Conservation (phyloP, 2,888 invertebrate species). For the Trissonchulus sp. region DNA sequence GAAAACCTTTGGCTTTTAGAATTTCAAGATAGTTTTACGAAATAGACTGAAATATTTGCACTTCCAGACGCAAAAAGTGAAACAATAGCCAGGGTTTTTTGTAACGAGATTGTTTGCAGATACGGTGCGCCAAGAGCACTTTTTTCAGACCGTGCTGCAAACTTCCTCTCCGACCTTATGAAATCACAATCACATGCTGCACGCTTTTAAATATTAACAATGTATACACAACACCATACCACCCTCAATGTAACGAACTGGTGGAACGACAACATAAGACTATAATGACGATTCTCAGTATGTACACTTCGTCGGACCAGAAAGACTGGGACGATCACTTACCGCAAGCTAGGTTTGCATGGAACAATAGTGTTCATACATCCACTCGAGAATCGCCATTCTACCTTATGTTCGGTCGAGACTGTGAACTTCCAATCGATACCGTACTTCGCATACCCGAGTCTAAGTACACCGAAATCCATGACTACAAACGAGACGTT, state of each 20-base stretch:
- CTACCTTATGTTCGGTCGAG: neutral
- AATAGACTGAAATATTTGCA: neutral
- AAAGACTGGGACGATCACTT: neutral
- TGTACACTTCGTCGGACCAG: neutral
- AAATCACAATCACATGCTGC: neutral
- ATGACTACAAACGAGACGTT: neutral
- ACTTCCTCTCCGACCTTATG: neutral
- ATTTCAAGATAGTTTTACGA: neutral
- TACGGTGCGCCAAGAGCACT: neutral
- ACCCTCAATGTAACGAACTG: neutral
- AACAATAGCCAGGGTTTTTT: constrained; percentile 4
- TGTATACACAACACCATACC: neutral
- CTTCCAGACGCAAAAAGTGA: neutral
- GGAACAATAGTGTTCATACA: neutral
- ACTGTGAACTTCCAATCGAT: neutral
- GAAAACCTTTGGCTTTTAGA: neutral
- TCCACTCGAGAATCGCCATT: neutral
- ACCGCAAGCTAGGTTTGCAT: neutral
- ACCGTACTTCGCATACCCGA: neutral
- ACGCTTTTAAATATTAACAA: neutral
- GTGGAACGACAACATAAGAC: neutral
- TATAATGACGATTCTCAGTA: constrained; percentile 10
- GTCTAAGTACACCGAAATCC: constrained; percentile 1
- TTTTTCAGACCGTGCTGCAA: neutral
- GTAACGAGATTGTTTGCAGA: neutral